These are phyloP conservation scores for Chelon labrosus DNA, from an alignment of 2,797 vertebrate species.

Conservation along the genomic window DNA sequence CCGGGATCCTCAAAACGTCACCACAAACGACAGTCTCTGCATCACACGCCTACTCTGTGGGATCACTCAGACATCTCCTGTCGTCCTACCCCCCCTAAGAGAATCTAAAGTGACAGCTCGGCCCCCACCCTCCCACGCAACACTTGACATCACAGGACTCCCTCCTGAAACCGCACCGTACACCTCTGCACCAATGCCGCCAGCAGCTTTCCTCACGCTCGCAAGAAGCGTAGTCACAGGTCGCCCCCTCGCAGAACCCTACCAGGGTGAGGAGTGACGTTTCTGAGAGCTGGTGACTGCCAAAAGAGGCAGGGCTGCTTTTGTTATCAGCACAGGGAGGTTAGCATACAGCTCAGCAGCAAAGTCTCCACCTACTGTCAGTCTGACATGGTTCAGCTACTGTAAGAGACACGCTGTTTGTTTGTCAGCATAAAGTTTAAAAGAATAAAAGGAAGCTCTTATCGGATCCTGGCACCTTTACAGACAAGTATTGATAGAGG, in stretches of 20 bases:
- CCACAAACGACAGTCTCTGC: slow-evolving; percentile 8
- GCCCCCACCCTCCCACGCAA: not conserved
- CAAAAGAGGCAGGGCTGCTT: slow-evolving; percentile 7
- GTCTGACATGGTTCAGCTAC: not conserved
- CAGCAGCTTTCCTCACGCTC: slow-evolving; percentile 30
- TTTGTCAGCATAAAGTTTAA: slow-evolving; percentile 8
- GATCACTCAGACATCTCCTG: slow-evolving; percentile 30
- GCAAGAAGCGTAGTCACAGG: slow-evolving; percentile 8
- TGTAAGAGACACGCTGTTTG: not conserved
- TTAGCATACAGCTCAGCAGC: not conserved
- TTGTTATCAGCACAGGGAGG: slow-evolving; percentile 6
- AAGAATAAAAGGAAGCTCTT: not conserved
- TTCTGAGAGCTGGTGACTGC: slow-evolving; percentile 1
- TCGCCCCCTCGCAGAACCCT: slow-evolving; percentile 36
- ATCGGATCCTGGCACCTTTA: slow-evolving; percentile 6
- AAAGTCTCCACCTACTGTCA: not conserved
- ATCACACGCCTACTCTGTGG: slow-evolving; percentile 34
- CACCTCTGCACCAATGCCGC: slow-evolving; percentile 22
- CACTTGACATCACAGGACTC: slow-evolving; percentile 71
- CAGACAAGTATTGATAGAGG: not conserved
- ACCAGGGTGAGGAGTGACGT: slow-evolving; percentile 19
- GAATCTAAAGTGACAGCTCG: slow-evolving; percentile 16
- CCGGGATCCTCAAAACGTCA: slow-evolving; percentile 14
- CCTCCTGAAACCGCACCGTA: slow-evolving; percentile 44
- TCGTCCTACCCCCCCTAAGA: slow-evolving; percentile 7